Conservation (phyloP, 2,113 vertebrate species). For the Alligator sinensis region DNA sequence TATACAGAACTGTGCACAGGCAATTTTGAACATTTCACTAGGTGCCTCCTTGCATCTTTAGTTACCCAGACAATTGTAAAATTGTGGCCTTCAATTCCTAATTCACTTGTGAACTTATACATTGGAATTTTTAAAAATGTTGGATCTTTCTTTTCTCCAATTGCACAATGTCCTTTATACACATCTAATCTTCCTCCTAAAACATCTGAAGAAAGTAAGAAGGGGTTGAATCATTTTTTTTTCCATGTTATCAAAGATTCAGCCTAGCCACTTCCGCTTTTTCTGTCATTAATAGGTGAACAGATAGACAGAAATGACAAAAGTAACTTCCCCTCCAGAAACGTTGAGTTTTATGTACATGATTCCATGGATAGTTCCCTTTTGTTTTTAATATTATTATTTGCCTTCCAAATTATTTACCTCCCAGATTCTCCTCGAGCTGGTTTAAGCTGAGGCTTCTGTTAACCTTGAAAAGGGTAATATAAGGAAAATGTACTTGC, state of each 20-base stretch:
- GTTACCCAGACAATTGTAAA: not conserved
- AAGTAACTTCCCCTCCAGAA: not conserved
- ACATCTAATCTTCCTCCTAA: not conserved
- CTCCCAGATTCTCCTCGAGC: not conserved
- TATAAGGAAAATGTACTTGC: accelerated
- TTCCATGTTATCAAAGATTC: not conserved
- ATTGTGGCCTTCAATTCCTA: not conserved
- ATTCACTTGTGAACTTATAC: not conserved
- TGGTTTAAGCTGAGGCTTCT: not conserved
- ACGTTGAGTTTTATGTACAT: not conserved
- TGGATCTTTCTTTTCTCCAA: not conserved
- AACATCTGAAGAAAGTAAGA: not conserved
- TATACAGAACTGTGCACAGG: not conserved
- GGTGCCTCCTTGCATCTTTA: not conserved
- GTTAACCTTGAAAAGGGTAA: not conserved
- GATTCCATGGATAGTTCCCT: not conserved
- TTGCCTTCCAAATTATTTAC: not conserved
- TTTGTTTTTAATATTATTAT: not conserved
- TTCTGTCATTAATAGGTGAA: not conserved
- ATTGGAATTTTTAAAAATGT: not conserved
- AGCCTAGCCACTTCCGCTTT: not conserved
- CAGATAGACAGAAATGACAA: not conserved
- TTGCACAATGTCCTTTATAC: not conserved
- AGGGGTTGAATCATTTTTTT: not conserved
- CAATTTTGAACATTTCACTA: not conserved